Percentiles rank a stretch among this genome's conserved stretches.
phyloP scores from a whole-genome alignment of 2,888 invertebrate species.

The Macrosoma leucophasiata region DNA sequence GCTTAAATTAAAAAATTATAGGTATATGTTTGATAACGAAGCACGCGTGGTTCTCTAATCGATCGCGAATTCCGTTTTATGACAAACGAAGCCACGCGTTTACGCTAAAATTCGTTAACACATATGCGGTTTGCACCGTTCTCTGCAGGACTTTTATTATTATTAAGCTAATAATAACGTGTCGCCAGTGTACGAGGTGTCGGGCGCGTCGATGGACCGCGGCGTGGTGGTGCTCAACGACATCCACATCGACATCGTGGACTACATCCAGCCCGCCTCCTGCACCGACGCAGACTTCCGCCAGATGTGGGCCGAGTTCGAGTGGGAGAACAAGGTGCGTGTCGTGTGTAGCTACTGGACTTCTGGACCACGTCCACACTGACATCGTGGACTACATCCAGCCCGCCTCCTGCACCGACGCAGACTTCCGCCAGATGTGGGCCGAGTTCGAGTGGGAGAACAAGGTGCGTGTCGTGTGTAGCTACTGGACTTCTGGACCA shows the following conservation, averaged over 20 bases:
- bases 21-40: too few relatives aligned
- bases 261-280: constrained; percentile 96
- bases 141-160: constrained; percentile 1
- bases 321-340: constrained; percentile 98
- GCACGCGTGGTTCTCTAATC: too few relatives aligned
- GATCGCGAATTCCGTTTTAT: too few relatives aligned
- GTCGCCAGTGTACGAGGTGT: constrained; percentile 92
- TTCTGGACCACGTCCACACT: background rate
- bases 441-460: constrained; percentile 99
- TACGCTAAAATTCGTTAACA: too few relatives aligned
- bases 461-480: constrained; percentile 79
- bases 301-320: constrained; percentile 99
- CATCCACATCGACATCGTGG: constrained; percentile 99
- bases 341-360: background rate
- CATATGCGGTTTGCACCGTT: too few relatives aligned
- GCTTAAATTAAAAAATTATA: too few relatives aligned
- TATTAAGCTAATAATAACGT: too few relatives aligned
- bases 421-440: constrained; percentile 99
- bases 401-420: constrained; percentile 94
- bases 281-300: constrained; percentile 98
- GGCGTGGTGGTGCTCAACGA: constrained; percentile 99
- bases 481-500: background rate
- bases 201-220: constrained; percentile 92
- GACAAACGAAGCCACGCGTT: too few relatives aligned
- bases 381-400: constrained; percentile 98